phyloP scores from a whole-genome alignment of 2,888 invertebrate species.

The Ormyrus pomaceus region DNA sequence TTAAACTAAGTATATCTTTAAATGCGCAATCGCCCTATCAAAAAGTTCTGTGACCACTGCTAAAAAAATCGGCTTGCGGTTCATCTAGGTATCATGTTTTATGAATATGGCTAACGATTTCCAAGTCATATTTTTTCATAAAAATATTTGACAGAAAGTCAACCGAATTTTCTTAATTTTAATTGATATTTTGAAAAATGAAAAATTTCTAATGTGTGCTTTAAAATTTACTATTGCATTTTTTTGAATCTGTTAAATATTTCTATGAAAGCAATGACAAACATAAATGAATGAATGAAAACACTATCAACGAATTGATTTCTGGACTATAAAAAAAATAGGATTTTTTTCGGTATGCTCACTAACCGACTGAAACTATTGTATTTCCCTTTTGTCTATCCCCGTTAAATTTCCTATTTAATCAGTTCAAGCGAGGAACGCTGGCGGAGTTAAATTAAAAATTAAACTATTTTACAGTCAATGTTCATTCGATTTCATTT shows the following conservation, averaged over 20 bases:
- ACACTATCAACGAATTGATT: constrained; percentile 24
- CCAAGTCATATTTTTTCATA: not conserved
- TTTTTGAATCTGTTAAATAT: not conserved
- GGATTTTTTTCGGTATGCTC: constrained; percentile 17
- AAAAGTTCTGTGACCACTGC: constrained; percentile 13
- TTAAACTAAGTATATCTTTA: constrained; percentile 47
- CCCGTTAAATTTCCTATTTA: constrained; percentile 32
- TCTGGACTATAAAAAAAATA: constrained; percentile 18
- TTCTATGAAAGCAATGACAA: not conserved
- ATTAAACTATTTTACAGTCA: constrained; percentile 56
- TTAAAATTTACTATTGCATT: not conserved
- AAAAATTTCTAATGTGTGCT: not conserved
- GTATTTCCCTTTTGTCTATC: constrained; percentile 14
- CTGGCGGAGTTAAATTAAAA: constrained; percentile 42
- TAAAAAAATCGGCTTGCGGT: constrained; percentile 35
- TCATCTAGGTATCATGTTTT: constrained; percentile 27
- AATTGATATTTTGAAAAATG: not conserved
- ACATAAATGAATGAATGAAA: not conserved
- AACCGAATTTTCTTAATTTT: not conserved
- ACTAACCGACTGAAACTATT: constrained; percentile 22
- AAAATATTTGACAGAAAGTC: not conserved
- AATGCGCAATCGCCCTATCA: constrained; percentile 31
- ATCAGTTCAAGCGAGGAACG: constrained; percentile 53
- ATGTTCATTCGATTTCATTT: constrained; percentile 51
- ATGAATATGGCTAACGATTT: constrained; percentile 27